Evolutionary conservation across 2,113 vertebrate genomes (phyloP).

Genomic region (Heliornis fulica): DNA sequence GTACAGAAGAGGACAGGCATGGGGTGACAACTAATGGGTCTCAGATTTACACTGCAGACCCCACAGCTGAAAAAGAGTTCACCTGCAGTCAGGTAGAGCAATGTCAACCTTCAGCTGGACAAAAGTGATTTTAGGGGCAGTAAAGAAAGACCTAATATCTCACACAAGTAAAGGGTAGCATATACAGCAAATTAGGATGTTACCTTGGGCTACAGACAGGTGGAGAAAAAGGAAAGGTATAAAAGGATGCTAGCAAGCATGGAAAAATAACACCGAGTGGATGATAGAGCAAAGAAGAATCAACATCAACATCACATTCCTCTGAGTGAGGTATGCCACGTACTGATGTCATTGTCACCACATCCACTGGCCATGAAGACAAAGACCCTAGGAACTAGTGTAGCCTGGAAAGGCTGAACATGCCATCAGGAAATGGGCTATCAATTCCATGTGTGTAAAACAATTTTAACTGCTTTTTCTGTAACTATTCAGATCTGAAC

Average conservation of each 20-base stretch:
- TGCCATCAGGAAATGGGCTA: not conserved
- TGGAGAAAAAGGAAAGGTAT: not conserved
- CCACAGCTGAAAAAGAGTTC: not conserved
- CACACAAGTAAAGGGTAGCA: not conserved
- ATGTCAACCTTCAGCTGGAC: not conserved
- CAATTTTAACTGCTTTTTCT: not conserved
- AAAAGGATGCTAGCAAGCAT: not conserved
- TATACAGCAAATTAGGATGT: not conserved
- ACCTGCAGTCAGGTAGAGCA: not conserved
- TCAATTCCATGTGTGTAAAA: not conserved
- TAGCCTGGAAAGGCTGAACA: not conserved
- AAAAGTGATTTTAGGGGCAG: not conserved
- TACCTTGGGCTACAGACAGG: not conserved
- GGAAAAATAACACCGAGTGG: not conserved
- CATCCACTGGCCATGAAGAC: not conserved
- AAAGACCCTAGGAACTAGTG: not conserved
- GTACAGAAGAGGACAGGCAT: not conserved
- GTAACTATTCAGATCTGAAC: not conserved
- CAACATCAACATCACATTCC: not conserved
- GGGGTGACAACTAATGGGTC: not conserved
- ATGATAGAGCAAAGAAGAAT: rapidly evolving
- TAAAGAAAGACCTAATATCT: not conserved
- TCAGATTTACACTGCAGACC: not conserved
- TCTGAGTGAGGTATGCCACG: not conserved
- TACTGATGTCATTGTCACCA: not conserved